Percentiles rank a stretch among this genome's conserved stretches.
Conservation (phyloP, 2,797 vertebrate species). For the Megaceryle alcyon region DNA sequence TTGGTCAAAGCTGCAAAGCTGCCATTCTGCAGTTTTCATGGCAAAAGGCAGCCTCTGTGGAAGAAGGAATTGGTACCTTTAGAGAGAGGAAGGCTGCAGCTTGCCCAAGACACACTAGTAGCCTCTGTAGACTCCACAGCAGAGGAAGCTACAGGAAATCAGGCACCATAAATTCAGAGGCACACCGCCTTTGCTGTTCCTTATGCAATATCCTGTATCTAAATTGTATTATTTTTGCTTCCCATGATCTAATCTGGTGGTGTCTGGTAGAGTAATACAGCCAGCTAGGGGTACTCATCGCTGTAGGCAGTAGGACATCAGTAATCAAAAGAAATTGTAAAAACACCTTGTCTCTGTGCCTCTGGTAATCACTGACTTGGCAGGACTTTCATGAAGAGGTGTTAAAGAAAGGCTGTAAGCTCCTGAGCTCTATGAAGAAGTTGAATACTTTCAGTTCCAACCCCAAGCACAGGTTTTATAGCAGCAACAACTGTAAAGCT, state of each 20-base stretch:
- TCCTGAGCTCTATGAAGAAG: neutral
- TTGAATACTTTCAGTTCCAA: neutral
- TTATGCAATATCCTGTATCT: conserved; percentile 52
- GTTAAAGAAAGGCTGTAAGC: neutral
- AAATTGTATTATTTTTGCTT: conserved; percentile 41
- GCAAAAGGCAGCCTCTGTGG: neutral
- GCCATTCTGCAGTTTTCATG: neutral
- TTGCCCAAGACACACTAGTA: neutral
- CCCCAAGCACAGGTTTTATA: neutral
- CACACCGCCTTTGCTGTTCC: neutral
- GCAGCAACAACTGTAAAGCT: neutral
- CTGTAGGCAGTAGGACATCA: neutral
- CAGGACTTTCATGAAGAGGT: neutral
- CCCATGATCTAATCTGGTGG: neutral
- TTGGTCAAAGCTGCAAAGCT: neutral
- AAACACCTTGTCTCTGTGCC: neutral
- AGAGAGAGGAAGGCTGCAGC: neutral
- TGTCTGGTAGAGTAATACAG: neutral
- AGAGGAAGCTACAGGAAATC: conserved; percentile 46
- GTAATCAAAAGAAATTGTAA: neutral
- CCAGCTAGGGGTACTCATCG: neutral
- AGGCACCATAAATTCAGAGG: conserved; percentile 19
- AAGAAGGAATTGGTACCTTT: neutral
- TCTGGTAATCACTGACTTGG: neutral
- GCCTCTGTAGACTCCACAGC: neutral